Conservation (phyloP, 2,797 vertebrate genomes). For the Aratinga solstitialis region DNA sequence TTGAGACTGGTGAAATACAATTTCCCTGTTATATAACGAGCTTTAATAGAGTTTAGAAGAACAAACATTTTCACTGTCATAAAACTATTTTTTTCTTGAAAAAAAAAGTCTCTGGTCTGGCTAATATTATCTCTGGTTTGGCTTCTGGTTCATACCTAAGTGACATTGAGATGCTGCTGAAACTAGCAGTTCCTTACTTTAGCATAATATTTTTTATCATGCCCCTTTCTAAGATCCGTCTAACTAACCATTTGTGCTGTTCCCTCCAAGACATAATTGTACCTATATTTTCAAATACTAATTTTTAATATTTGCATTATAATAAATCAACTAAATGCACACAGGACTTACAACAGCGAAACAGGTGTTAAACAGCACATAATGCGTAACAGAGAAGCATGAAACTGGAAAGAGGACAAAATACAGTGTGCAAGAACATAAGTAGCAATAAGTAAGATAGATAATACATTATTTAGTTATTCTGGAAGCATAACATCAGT, state of each 20-base stretch:
- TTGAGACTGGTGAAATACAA: background rate
- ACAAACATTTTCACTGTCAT: conserved; percentile 8
- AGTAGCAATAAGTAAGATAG: background rate
- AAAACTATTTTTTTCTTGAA: background rate
- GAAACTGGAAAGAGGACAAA: background rate
- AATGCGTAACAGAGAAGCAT: background rate
- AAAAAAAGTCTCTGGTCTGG: background rate
- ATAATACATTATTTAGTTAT: background rate
- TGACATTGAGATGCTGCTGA: background rate
- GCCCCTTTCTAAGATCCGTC: background rate
- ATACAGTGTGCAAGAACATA: rapidly evolving
- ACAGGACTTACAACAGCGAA: background rate
- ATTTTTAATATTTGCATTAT: background rate
- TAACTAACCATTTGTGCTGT: background rate
- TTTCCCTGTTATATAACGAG: conserved; percentile 5
- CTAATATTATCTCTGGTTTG: background rate
- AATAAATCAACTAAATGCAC: background rate
- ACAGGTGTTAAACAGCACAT: rapidly evolving
- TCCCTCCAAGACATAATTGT: background rate
- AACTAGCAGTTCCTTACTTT: background rate
- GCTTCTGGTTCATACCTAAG: background rate
- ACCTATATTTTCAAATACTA: background rate
- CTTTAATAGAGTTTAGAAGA: background rate
- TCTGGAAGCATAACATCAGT: background rate
- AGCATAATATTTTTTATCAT: background rate